Evolutionary conservation across 2,797 vertebrate genomes (phyloP), one percentile per base, ranked within the genome.

Genomic region (Denticeps clupeoides): DNA sequence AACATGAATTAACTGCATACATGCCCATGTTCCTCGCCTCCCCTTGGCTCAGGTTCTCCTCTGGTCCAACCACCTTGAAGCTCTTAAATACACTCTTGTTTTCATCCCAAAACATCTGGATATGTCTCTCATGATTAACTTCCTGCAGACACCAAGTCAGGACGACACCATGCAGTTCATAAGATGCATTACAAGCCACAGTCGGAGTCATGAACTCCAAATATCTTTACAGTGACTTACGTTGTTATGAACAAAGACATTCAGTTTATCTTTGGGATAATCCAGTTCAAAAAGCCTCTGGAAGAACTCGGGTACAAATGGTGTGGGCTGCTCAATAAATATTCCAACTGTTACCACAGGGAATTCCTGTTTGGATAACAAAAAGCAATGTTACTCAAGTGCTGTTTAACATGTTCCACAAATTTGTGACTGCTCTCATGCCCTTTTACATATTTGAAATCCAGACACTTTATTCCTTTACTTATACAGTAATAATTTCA

Each of bases 11-110:
- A 24, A 28, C 15, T 45, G 13, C 68, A 78, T 87, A 99, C 95
- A 99, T 96, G 77, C 90, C 95, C 91, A 99, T 94, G 76, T 99
- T 97, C 60, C 95, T 88, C 59, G 92, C 91, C 69, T 99, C 87
- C 7, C 89, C 92, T 83, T 99, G 90, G 70, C 86, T 96, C 64
- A 99, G 53, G 60, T 80, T 80, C 71, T 99, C 95, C 69, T 99
- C 95, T 2, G 95, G 95, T 47, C 95, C 95, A 62, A 99, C 90
- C 59, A 93, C 88, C 76, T 95, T 95, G 72, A 95, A 87, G 63
- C 70, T 85, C 58, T 25, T 71, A 73, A 93, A 89, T 24, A 74
- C 56, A 35, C 79, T 79, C 63, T 83, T 88, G 74, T 87, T 87
- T 65, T 87, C 87, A 62, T 91, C 84, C 88, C 90, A 95, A 79